A percentile compares a stretch with the other conserved stretches of the same genome.
Evolutionary conservation across 2,888 invertebrate genomes (phyloP).

Genomic region (Germaria angustata): DNA sequence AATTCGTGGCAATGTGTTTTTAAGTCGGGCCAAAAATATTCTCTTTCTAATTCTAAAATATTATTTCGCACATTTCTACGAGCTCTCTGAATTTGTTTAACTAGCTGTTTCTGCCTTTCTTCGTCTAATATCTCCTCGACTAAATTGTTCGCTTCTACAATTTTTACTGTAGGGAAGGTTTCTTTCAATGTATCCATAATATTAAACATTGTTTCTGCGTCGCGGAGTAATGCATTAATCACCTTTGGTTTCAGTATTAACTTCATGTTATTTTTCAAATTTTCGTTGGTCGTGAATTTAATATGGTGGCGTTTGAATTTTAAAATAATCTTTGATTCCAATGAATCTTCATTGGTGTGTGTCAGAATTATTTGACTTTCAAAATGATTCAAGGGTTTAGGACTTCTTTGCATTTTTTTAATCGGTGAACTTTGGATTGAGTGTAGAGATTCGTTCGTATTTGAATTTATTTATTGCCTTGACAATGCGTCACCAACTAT

Average conservation of each 20-base stretch:
- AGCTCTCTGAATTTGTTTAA: background rate
- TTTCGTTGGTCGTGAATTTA: slow-evolving; percentile 22
- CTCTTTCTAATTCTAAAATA: slow-evolving; percentile 18
- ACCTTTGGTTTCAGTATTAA: slow-evolving; percentile 20
- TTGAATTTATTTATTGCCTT: slow-evolving; percentile 13
- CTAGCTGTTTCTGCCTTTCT: too few relatives aligned
- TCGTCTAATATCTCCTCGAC: too few relatives aligned
- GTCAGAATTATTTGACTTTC: too few relatives aligned
- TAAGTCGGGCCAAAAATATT: slow-evolving; percentile 11
- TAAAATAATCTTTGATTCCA: slow-evolving; percentile 15
- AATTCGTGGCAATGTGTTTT: slow-evolving; percentile 6
- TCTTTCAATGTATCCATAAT: background rate
- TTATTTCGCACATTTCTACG: background rate
- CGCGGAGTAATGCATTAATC: slow-evolving; percentile 4
- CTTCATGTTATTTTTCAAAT: slow-evolving; percentile 4
- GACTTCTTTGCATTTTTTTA: background rate
- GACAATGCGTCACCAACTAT: too few relatives aligned
- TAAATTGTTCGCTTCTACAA: too few relatives aligned
- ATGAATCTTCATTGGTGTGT: slow-evolving; percentile 4
- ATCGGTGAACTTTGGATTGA: slow-evolving; percentile 3
- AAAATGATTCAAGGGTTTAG: slow-evolving; percentile 8
- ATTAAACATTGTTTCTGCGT: too few relatives aligned
- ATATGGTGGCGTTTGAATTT: slow-evolving; percentile 22
- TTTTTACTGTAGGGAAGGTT: too few relatives aligned
- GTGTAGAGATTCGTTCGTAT: slow-evolving; percentile 4